Percentiles rank a stretch among this genome's conserved stretches.
These are phyloP conservation scores for Nyctibius bracteatus DNA, from an alignment of 2,113 vertebrate genomes.

Conservation along the genomic window DNA sequence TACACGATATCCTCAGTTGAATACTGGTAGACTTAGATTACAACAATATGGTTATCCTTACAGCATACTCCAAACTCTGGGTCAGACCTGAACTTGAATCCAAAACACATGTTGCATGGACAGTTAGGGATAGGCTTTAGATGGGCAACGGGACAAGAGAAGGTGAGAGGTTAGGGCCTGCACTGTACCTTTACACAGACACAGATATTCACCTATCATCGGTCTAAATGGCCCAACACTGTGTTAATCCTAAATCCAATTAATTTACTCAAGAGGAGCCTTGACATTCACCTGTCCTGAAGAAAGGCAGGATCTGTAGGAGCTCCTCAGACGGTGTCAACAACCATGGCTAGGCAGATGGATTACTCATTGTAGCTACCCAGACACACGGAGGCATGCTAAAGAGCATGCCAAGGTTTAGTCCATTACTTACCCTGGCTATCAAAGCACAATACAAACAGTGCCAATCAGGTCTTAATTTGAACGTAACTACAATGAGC, in stretches of 20 bases:
- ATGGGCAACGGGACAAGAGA: neutral
- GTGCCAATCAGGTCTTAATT: neutral
- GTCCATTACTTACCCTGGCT: accelerated
- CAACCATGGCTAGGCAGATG: accelerated
- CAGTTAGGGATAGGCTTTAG: neutral
- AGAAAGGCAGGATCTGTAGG: neutral
- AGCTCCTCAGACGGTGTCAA: neutral
- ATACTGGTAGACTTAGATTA: neutral
- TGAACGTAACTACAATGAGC: neutral
- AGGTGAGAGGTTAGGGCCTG: neutral
- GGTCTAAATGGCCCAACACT: neutral
- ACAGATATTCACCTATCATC: neutral
- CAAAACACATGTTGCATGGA: neutral
- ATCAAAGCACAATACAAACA: neutral
- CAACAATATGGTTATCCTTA: neutral
- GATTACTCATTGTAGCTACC: neutral
- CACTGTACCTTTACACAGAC: neutral
- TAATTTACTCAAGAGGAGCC: neutral
- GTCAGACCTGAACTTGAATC: neutral
- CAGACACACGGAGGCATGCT: accelerated
- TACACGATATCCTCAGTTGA: accelerated
- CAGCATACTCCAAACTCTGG: neutral
- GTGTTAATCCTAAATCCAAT: neutral
- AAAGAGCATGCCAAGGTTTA: neutral
- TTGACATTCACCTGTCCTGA: neutral